phyloP scores from a whole-genome alignment of 64 coral and sea anemone genomes.

The Acropora yongei region DNA sequence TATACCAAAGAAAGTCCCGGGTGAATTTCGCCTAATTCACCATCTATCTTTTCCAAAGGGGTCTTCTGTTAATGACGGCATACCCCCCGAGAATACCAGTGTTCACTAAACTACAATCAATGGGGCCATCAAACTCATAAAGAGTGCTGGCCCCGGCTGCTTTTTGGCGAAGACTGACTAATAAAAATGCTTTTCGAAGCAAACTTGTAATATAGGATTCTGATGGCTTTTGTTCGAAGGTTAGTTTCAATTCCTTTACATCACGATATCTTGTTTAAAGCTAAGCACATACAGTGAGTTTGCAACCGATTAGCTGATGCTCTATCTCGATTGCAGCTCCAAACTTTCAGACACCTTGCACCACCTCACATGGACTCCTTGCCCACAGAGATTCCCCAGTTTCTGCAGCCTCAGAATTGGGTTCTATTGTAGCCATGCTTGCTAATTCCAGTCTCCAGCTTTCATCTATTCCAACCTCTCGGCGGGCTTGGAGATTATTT shows the following conservation, averaged over 20 bases:
- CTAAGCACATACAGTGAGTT: no score
- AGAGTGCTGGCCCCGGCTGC: neutral
- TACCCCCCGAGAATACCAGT: constrained; percentile 12
- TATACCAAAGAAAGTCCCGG: constrained; percentile 20
- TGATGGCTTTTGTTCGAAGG: no score
- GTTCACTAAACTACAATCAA: neutral
- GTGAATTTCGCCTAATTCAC: constrained; percentile 35
- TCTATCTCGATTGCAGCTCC: no score
- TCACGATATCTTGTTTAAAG: no score
- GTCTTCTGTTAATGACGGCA: constrained; percentile 39
- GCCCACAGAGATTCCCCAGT: neutral
- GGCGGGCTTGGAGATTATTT: neutral
- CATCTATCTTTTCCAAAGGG: constrained; percentile 38
- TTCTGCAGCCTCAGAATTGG: neutral
- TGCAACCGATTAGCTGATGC: no score
- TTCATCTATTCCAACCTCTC: neutral
- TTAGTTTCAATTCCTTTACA: no score
- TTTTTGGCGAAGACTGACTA: constrained; percentile 26
- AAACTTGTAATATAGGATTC: neutral
- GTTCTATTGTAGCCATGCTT: neutral
- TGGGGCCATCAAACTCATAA: constrained; percentile 16
- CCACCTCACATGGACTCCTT: no score
- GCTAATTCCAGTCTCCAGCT: neutral
- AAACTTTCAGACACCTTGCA: no score
- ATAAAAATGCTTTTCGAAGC: constrained; percentile 13